Evolutionary conservation across 2,888 invertebrate species (phyloP), one percentile per base, ranked within the genome.

Genomic region (Apeira syringaria): DNA sequence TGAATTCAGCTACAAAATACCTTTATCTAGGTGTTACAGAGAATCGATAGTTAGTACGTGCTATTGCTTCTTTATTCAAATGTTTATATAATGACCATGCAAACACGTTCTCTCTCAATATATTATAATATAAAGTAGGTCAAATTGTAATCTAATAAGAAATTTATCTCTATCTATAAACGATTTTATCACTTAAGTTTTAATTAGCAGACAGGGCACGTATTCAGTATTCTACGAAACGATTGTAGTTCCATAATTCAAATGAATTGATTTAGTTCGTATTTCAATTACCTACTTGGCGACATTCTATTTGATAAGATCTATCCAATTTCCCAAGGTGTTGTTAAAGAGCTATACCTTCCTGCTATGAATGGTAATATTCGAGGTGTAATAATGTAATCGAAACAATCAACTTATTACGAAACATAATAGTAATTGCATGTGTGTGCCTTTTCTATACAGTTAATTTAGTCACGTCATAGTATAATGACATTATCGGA

Each of bases 401-500:
- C 43, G 40, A 41, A 42, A 49, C 45, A 47, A 53, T 47, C 38
- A 17, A 8, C 20, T 34, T 10, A 51, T 54, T 62, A 53, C 56
- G 54, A 53, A 55, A 53, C 36, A 30, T 42, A 47, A 46, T 47
- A 38, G 35, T 15, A 5, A 50, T 31, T 55, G 55, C 17, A 24
- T 28, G 17, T 33, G 36, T 47, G 42, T 40, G 27, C 40, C 20
- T 41, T 47, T 48, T 45, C 40, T 54, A 51, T 43, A 34, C 35
- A 50, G 47, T 38, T 47, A 55, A 53, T 61, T 56, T 59, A 61
- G 60, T 64, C 64, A 67, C 63, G 62, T 63, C 61, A 67, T 53
- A 46, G 43, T 48, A 64, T 68, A 67, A 69, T 68, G 59, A 63
- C 57, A 72, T 68, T 69, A 64, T 42, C 39, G 51, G 53, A 56